Evolutionary conservation across 2,888 invertebrate species (phyloP).

Genomic region (Escarpia spicata): DNA sequence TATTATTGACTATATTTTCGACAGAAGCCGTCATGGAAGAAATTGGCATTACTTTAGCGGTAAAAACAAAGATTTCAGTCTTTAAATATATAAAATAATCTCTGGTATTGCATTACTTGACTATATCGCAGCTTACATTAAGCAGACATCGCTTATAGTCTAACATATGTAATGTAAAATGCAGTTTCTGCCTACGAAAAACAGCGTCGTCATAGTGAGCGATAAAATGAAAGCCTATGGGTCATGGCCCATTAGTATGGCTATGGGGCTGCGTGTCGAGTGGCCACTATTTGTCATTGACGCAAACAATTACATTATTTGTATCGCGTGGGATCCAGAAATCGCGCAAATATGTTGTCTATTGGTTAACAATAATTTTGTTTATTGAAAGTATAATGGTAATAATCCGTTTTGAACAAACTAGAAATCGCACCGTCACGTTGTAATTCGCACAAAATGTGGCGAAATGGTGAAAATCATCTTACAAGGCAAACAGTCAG

Average conservation of each 20-base stretch:
- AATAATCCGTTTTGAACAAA: not conserved
- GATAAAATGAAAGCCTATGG: not conserved
- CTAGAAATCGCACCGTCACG: not conserved
- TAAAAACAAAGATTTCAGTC: not conserved
- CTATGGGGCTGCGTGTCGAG: not conserved
- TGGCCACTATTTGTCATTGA: not conserved
- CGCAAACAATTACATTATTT: not conserved
- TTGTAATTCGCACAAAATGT: not conserved
- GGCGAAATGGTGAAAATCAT: not conserved
- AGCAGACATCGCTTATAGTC: not conserved
- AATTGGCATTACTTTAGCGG: conserved; percentile 13
- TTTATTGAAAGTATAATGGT: not conserved
- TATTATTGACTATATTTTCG: not conserved
- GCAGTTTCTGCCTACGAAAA: not conserved
- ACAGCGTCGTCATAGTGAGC: conserved; percentile 5
- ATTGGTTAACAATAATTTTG: not conserved
- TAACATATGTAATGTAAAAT: not conserved
- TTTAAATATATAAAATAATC: not conserved
- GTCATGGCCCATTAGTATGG: too few relatives aligned
- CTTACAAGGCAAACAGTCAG: not conserved
- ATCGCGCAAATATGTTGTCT: not conserved
- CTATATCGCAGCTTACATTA: not conserved
- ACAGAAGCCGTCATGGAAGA: not conserved
- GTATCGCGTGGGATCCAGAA: not conserved
- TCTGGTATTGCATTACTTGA: not conserved